A percentile compares a stretch with the other conserved stretches of the same genome.
Evolutionary conservation across 2,888 invertebrate genomes (phyloP).

Genomic region (Caenorhabditis sulstoni): DNA sequence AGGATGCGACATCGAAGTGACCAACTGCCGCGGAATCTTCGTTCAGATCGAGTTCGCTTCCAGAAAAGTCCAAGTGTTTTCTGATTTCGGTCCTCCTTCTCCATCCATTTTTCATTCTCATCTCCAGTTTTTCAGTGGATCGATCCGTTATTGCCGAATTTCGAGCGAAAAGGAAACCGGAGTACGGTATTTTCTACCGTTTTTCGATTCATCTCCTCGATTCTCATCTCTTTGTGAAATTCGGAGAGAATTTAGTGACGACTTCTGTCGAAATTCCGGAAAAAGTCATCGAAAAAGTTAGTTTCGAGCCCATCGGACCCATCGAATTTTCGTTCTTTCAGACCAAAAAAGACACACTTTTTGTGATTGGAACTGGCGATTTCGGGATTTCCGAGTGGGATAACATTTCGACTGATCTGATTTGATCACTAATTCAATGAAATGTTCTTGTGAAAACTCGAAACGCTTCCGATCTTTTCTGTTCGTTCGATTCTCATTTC

Average conservation of each 20-base stretch:
- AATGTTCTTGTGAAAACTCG: too few relatives aligned
- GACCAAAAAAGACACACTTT: slow-evolving; percentile 26
- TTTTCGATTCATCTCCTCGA: slow-evolving; percentile 15
- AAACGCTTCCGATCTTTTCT: too few relatives aligned
- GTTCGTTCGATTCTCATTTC: too few relatives aligned
- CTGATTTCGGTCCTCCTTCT: slow-evolving; percentile 12
- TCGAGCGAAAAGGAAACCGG: not conserved
- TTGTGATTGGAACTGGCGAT: slow-evolving; percentile 38
- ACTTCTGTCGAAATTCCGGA: slow-evolving; percentile 24
- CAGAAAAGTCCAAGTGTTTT: slow-evolving; percentile 8
- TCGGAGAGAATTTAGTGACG: slow-evolving; percentile 17
- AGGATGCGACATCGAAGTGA: slow-evolving; percentile 41
- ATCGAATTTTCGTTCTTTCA: too few relatives aligned
- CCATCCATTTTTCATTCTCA: not conserved
- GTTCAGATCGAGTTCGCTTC: slow-evolving; percentile 17
- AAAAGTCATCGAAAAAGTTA: slow-evolving; percentile 15
- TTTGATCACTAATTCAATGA: not conserved
- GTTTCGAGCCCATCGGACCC: too few relatives aligned
- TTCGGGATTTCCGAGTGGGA: slow-evolving; percentile 43
- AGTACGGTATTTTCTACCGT: slow-evolving; percentile 12
- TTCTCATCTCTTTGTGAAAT: slow-evolving; percentile 30
- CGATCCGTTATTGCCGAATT: slow-evolving; percentile 6
- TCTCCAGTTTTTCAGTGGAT: slow-evolving; percentile 1
- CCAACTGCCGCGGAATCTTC: slow-evolving; percentile 38
- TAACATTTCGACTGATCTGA: slow-evolving; percentile 28